Percentiles rank a stretch among this genome's conserved stretches.
Evolutionary conservation across 1,140 invertebrate genomes (phyloP).

Genomic region (Halesus radiatus): DNA sequence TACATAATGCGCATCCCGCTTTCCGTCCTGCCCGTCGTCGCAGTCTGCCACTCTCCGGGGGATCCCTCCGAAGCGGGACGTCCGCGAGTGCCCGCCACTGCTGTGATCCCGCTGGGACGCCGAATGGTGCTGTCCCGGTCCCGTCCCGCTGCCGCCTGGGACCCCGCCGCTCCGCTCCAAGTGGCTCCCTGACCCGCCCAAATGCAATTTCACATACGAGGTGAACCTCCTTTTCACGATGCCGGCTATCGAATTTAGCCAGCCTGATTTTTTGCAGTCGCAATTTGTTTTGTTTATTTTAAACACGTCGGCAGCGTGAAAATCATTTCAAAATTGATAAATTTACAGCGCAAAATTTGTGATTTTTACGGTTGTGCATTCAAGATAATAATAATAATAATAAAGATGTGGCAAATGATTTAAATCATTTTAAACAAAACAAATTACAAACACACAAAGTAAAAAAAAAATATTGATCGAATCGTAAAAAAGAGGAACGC

Average conservation of each 20-base stretch:
- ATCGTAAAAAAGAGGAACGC: conserved; percentile 34
- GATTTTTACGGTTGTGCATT: neutral
- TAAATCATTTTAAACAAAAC: conserved; percentile 32
- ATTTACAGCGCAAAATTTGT: conserved; percentile 10
- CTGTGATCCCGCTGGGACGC: neutral
- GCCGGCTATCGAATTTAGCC: conserved; percentile 75
- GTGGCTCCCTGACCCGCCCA: conserved; percentile 57
- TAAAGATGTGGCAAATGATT: conserved; percentile 15
- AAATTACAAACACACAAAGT: conserved; percentile 43
- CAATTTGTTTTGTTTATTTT: conserved; percentile 48
- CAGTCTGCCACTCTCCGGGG: conserved; percentile 44
- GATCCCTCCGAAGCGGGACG: conserved; percentile 7
- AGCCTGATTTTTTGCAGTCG: conserved; percentile 65
- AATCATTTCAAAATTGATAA: conserved; percentile 12
- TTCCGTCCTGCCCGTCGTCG: conserved; percentile 45
- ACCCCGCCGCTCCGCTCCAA: conserved; percentile 3
- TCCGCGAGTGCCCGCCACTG: neutral
- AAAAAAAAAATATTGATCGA: conserved; percentile 4
- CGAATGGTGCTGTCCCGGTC: no score
- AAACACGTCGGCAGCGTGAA: conserved; percentile 25
- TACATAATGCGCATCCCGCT: conserved; percentile 50
- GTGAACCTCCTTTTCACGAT: conserved; percentile 79
- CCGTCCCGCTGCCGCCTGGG: conserved; percentile 26
- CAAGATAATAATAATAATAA: neutral
- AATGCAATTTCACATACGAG: conserved; percentile 83